phyloP scores from a whole-genome alignment of 2,113 vertebrate species.

The Stegostoma tigrinum region DNA sequence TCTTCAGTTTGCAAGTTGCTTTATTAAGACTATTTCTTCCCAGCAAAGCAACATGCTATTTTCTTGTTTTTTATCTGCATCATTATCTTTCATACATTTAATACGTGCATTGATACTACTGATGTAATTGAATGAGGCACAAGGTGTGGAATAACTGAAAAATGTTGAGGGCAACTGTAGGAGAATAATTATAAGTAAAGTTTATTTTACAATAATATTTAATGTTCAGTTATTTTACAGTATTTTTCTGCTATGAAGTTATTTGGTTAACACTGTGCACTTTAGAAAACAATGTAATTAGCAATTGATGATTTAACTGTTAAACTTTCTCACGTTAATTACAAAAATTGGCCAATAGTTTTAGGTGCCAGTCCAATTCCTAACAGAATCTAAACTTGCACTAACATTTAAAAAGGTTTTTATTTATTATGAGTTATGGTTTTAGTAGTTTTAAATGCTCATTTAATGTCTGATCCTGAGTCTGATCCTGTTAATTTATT shows the following conservation, averaged over 20 bases:
- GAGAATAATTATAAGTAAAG: background rate
- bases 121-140: background rate
- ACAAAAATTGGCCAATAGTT: background rate
- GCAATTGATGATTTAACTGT: background rate
- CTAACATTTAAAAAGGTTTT: slow-evolving; percentile 17
- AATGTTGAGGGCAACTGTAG: background rate
- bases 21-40: background rate
- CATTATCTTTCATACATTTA: background rate
- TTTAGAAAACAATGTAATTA: slow-evolving; percentile 24
- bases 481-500: slow-evolving; percentile 33
- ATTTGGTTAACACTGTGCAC: slow-evolving; percentile 29
- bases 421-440: slow-evolving; percentile 31
- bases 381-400: slow-evolving; percentile 32
- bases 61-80: background rate
- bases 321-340: slow-evolving; percentile 16
- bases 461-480: background rate
- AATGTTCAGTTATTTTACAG: background rate
- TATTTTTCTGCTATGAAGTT: background rate
- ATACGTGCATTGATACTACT: slow-evolving; percentile 34
- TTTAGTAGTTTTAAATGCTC: background rate
- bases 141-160: background rate
- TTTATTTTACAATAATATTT: slow-evolving; percentile 21
- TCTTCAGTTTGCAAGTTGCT: background rate
- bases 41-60: background rate
- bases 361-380: background rate